A percentile compares a stretch with the other conserved stretches of the same genome.
Conservation (phyloP, 2,797 vertebrate species). For the Monodelphis domestica region DNA sequence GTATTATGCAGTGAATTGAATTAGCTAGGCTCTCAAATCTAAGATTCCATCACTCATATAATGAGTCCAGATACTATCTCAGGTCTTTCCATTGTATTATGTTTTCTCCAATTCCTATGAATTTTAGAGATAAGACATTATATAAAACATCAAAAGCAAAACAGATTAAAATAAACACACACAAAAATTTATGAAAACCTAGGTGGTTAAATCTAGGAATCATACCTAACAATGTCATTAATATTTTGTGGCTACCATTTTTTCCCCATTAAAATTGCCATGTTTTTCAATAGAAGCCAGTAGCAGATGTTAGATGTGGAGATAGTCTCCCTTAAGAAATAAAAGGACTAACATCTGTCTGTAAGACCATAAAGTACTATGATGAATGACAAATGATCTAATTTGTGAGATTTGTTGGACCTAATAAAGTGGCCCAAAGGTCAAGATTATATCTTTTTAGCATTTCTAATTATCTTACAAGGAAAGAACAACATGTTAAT, state of each 20-base stretch:
- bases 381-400: slow-evolving; percentile 67
- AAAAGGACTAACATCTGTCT: slow-evolving; percentile 57
- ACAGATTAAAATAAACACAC: neutral
- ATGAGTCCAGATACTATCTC: neutral
- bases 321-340: slow-evolving; percentile 57
- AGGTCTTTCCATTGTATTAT: neutral
- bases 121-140: neutral
- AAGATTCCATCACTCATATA: neutral
- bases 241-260: neutral
- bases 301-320: slow-evolving; percentile 73
- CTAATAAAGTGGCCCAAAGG: slow-evolving; percentile 62
- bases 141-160: neutral
- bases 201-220: neutral
- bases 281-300: slow-evolving; percentile 42
- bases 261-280: slow-evolving; percentile 65
- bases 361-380: slow-evolving; percentile 60
- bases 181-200: neutral
- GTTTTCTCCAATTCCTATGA: neutral
- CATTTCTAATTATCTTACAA: slow-evolving; percentile 18
- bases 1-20: neutral
- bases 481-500: neutral
- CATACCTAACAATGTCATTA: neutral
- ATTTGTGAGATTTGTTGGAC: slow-evolving; percentile 50
- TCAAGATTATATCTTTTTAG: slow-evolving; percentile 59
- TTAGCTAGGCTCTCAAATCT: neutral